Evolutionary conservation across 1,140 invertebrate genomes (phyloP).

Genomic region (Spodoptera litura): DNA sequence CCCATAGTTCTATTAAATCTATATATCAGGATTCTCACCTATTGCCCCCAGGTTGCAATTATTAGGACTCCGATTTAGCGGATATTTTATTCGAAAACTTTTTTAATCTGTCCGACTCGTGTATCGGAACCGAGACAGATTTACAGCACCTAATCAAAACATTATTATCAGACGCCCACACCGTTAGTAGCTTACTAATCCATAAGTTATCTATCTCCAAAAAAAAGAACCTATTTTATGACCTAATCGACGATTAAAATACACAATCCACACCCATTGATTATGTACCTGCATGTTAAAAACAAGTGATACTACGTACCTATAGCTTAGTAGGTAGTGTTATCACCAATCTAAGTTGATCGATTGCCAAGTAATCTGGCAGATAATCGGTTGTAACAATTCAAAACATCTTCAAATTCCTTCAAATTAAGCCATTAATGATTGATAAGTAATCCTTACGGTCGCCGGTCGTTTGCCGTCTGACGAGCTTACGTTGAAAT

Average conservation of each 20-base stretch:
- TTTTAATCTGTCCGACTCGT: no score
- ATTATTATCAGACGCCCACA: no score
- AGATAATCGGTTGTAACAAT: conserved; percentile 13
- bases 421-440: background rate
- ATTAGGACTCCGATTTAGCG: no score
- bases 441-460: conserved; percentile 32
- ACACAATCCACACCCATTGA: conserved; percentile 2
- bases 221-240: background rate
- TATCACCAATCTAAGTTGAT: conserved; percentile 19
- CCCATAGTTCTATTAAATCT: background rate
- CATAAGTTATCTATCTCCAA: no score
- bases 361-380: conserved; percentile 17
- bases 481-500: background rate
- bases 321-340: background rate
- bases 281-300: background rate
- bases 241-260: background rate
- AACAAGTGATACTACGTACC: background rate
- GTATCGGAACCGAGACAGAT: no score
- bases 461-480: background rate
- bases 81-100: no score
- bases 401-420: conserved; percentile 32
- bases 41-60: background rate
- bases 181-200: no score
- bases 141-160: no score
- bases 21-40: background rate